Evolutionary conservation across 2,888 invertebrate genomes (phyloP).

Genomic region (Idaea straminata): DNA sequence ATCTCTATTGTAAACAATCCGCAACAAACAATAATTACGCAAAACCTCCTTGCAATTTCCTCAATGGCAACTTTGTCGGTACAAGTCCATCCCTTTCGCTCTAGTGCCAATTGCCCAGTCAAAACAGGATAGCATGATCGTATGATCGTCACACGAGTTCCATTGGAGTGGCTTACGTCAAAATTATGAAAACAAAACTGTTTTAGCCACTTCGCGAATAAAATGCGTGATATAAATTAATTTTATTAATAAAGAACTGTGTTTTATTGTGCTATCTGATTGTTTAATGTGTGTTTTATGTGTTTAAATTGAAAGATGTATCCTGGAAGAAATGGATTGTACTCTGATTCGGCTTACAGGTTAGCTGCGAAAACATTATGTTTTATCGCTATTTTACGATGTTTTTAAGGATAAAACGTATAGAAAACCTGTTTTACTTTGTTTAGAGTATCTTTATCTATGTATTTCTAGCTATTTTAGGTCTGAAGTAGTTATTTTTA

Average conservation of each 20-base stretch:
- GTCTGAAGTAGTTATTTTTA: constrained; percentile 8
- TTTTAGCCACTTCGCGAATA: constrained; percentile 37
- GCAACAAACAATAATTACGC: constrained; percentile 32
- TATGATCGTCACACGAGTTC: constrained; percentile 64
- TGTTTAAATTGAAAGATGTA: constrained; percentile 54
- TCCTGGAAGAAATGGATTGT: constrained; percentile 67
- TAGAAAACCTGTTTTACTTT: neutral
- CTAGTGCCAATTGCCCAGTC: constrained; percentile 27
- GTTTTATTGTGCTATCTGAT: constrained; percentile 35
- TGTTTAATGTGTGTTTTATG: constrained; percentile 36
- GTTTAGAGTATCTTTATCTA: neutral
- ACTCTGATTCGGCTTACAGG: constrained; percentile 69
- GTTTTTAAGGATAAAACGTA: neutral
- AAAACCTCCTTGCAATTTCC: constrained; percentile 37
- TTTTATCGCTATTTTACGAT: neutral
- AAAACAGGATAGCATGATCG: constrained; percentile 56
- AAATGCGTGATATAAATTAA: constrained; percentile 42
- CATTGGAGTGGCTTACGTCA: constrained; percentile 45
- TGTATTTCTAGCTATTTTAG: neutral
- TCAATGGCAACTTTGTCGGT: constrained; percentile 41
- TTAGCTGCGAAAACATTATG: constrained; percentile 43
- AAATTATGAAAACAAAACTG: constrained; percentile 54
- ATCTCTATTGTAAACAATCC: constrained; percentile 29
- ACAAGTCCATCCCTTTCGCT: constrained; percentile 40
- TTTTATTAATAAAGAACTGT: constrained; percentile 32